Percentiles rank a stretch among this genome's conserved stretches.
Evolutionary conservation across 2,113 vertebrate species (phyloP).

Genomic region (Pachycephala philippinensis): DNA sequence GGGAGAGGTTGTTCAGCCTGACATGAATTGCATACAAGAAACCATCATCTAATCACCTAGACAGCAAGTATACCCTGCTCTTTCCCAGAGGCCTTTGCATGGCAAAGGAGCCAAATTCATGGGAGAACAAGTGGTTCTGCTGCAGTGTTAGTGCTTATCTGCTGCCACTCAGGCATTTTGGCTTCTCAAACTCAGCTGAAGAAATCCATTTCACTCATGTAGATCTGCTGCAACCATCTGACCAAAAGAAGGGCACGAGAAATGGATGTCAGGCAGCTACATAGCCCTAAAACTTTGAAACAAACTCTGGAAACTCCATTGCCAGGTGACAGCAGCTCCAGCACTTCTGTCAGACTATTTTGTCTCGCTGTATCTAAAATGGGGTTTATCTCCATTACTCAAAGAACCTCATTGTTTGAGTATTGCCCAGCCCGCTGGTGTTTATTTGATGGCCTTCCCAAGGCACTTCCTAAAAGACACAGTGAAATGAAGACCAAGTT

Average conservation of each 20-base stretch:
- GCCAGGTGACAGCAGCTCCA: neutral
- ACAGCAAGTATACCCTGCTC: neutral
- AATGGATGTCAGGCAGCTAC: neutral
- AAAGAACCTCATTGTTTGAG: neutral
- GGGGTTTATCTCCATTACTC: neutral
- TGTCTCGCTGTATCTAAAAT: constrained; percentile 4
- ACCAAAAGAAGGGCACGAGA: neutral
- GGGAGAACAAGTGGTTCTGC: neutral
- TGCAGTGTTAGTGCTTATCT: neutral
- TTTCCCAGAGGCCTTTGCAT: neutral
- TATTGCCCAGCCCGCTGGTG: neutral
- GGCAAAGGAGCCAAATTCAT: neutral
- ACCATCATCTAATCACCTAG: neutral
- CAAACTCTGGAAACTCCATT: neutral
- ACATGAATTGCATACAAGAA: neutral
- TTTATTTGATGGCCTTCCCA: neutral
- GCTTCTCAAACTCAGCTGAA: neutral
- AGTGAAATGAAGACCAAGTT: neutral
- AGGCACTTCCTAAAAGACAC: neutral
- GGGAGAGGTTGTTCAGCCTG: neutral
- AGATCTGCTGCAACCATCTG: neutral
- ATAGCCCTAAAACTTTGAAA: neutral
- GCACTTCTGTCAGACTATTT: neutral
- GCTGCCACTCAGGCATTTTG: neutral
- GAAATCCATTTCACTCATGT: neutral